Conservation (phyloP, 2,888 invertebrate species). For the Desoria tigrina region DNA sequence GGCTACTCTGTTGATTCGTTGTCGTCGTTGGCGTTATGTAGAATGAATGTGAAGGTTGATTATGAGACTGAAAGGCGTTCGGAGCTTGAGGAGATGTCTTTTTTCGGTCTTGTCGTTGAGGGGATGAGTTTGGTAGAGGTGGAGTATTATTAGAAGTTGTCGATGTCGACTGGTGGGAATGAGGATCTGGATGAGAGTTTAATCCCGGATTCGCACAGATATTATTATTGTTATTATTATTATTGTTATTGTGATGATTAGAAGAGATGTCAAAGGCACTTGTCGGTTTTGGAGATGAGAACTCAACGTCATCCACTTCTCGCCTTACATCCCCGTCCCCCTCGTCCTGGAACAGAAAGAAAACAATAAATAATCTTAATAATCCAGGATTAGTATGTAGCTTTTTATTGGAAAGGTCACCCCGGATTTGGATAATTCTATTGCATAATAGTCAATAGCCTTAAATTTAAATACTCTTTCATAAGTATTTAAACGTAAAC, state of each 20-base stretch:
- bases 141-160: no score
- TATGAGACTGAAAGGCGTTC: neutral
- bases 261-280: slow-evolving; percentile 47
- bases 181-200: neutral
- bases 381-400: neutral
- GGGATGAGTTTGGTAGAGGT: slow-evolving; percentile 1
- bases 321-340: slow-evolving; percentile 45
- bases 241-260: slow-evolving; percentile 24
- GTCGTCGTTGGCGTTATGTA: no score
- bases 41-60: neutral
- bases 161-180: no score
- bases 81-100: neutral
- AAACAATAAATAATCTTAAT: neutral
- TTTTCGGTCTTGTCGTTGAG: slow-evolving; percentile 1
- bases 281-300: slow-evolving; percentile 51
- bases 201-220: slow-evolving; percentile 28
- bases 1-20: no score
- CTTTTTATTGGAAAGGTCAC: no score
- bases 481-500: no score
- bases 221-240: slow-evolving; percentile 29
- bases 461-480: no score
- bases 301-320: slow-evolving; percentile 51
- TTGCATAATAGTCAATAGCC: no score
- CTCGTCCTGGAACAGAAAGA: slow-evolving; percentile 42
- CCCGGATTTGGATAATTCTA: no score